Conservation (phyloP, 2,888 invertebrate genomes). For the Palloptera scutellata region DNA sequence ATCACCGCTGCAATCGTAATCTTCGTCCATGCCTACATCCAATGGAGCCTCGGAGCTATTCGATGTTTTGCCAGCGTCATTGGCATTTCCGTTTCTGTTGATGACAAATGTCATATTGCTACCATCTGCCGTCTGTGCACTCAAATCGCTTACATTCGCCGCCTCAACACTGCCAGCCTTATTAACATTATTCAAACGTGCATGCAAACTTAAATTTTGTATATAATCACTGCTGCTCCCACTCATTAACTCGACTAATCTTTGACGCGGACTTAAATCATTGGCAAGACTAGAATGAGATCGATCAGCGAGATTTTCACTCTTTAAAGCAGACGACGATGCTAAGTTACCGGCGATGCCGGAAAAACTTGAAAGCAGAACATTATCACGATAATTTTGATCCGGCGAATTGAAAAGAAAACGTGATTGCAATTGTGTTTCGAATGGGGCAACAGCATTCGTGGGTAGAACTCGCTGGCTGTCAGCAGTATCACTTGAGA, state of each 20-base stretch:
- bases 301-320: constrained; percentile 23
- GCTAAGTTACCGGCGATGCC: constrained; percentile 27
- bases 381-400: constrained; percentile 44
- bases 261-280: constrained; percentile 47
- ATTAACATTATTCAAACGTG: constrained; percentile 44
- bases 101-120: constrained; percentile 21
- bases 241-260: constrained; percentile 46
- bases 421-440: constrained; percentile 47
- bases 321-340: constrained; percentile 17
- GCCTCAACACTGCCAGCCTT: constrained; percentile 29
- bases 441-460: constrained; percentile 31
- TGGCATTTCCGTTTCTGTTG: constrained; percentile 30
- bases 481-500: too few species aligned
- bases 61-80: constrained; percentile 8
- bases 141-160: constrained; percentile 26
- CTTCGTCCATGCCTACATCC: constrained; percentile 59
- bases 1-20: constrained; percentile 62
- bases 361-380: constrained; percentile 39
- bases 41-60: constrained; percentile 41
- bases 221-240: constrained; percentile 47
- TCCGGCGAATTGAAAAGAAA: constrained; percentile 49
- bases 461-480: too few species aligned
- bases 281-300: constrained; percentile 39
- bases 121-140: not conserved
- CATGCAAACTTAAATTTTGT: constrained; percentile 51